These are phyloP conservation scores for Trichoplusia ni DNA, from an alignment of 1,140 invertebrate species.

Conservation along the genomic window DNA sequence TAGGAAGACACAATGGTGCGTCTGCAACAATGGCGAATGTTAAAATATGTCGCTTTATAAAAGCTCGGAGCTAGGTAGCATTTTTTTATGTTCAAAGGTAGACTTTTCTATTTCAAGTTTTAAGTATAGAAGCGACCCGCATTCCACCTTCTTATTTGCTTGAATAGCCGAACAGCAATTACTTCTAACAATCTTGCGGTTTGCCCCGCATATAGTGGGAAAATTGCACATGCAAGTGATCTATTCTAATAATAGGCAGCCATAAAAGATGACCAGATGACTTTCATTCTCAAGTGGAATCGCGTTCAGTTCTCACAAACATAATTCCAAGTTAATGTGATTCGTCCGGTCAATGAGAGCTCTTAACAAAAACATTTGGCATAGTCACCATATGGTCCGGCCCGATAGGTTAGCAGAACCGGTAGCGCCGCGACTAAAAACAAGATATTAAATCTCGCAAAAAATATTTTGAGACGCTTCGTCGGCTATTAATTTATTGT, in stretches of 20 bases:
- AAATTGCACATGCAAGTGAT: slow-evolving; percentile 71
- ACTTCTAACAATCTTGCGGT: slow-evolving; percentile 75
- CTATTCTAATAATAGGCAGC: slow-evolving; percentile 70
- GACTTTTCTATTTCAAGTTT: slow-evolving; percentile 34
- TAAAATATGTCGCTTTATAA: slow-evolving; percentile 61
- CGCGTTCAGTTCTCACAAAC: slow-evolving; percentile 52
- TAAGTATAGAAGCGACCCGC: slow-evolving; percentile 59
- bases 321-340: slow-evolving; percentile 52
- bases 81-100: slow-evolving; percentile 41
- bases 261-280: slow-evolving; percentile 50
- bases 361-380: slow-evolving; percentile 24
- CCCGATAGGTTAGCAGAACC: slow-evolving; percentile 42
- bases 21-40: slow-evolving; percentile 67
- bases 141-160: slow-evolving; percentile 56
- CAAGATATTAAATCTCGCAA: slow-evolving; percentile 55
- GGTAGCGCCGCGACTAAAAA: slow-evolving; percentile 58
- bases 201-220: slow-evolving; percentile 67
- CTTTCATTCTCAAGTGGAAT: slow-evolving; percentile 58
- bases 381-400: slow-evolving; percentile 55
- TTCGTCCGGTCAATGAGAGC: slow-evolving; percentile 62
- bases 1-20: slow-evolving; percentile 63
- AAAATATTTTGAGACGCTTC: slow-evolving; percentile 55
- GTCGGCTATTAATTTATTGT: slow-evolving; percentile 71
- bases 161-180: slow-evolving; percentile 64
- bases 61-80: slow-evolving; percentile 45